A percentile compares a stretch with the other conserved stretches of the same genome.
Conservation (phyloP, 1,140 invertebrate genomes). For the Mycetomoellerius zeteki region DNA sequence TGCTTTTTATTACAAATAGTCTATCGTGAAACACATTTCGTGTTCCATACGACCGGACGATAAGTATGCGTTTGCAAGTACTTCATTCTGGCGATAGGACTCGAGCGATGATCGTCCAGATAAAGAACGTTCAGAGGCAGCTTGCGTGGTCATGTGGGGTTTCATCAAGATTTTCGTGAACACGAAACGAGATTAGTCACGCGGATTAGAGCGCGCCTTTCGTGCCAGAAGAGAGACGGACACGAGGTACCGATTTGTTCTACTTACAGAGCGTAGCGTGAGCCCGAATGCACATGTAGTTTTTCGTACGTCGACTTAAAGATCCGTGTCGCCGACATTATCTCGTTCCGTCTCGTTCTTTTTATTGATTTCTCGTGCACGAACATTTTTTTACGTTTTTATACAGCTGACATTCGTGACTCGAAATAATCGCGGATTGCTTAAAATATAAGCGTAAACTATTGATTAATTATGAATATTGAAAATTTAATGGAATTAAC, state of each 20-base stretch:
- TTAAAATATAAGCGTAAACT: conserved; percentile 2
- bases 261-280: conserved; percentile 19
- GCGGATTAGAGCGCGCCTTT: conserved; percentile 61
- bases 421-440: not conserved
- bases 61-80: not conserved
- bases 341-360: conserved; percentile 21
- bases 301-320: conserved; percentile 50
- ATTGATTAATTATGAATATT: not conserved
- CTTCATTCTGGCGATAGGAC: not conserved
- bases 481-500: not conserved
- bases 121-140: not conserved
- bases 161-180: conserved; percentile 63
- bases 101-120: conserved; percentile 22
- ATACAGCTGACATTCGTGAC: not conserved
- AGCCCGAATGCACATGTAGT: conserved; percentile 7
- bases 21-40: not conserved
- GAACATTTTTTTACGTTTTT: not conserved
- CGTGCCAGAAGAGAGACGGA: conserved; percentile 20
- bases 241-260: conserved; percentile 65
- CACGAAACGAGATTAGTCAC: conserved; percentile 70
- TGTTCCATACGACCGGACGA: not conserved
- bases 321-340: conserved; percentile 32
- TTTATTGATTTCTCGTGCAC: not conserved
- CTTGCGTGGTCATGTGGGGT: conserved; percentile 29
- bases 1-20: not conserved